Evolutionary conservation across 2,113 vertebrate genomes (phyloP), one percentile per base, ranked within the genome.

Genomic region (Asarcornis scutulata): DNA sequence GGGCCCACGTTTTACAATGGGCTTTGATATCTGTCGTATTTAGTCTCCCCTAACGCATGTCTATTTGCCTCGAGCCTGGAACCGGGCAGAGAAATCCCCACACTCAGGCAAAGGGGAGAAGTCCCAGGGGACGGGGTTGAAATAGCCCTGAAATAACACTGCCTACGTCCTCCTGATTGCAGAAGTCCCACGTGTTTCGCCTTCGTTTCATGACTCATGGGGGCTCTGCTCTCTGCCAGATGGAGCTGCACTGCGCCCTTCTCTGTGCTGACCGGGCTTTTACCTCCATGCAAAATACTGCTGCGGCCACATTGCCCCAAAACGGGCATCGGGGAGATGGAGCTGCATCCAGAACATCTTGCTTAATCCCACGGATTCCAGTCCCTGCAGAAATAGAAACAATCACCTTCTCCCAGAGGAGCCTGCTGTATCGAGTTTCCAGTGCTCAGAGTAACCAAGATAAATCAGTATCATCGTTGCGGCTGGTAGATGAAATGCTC

Each of bases 351-450:
- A 81, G 73, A 78, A 56, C 83, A 72, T 92, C 83, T 83, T 56
- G 36, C 76, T 94, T 97, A 91, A 95, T 91, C 66, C 88, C 91
- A 52, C 0, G 0, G 89, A 96, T 90, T 60, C 94, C 94, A 92
- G 73, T 60, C 40, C 34, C 38, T 42, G 17, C 56, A 60, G 86
- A 96, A 95, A 96, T 89, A 96, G 96, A 96, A 97, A 91, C 96
- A 84, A 96, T 86, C 8, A 31, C 73, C 66, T 68, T 78, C 88
- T 74, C 52, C 74, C n/a, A 52, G 77, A 74, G 42, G 22, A 94
- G 36, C 38, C 86, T 62, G 36, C 73, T 75, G n/a, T 93, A 93
- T 95, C 88, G 59, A 81, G 92, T 96, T 95, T 87, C 94, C 67
- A 78, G 48, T 0, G 11, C 77, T 68, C 66, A 13, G 73, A 91